A percentile compares a stretch with the other conserved stretches of the same genome.
These are phyloP conservation scores for Aurelia aurita DNA, from an alignment of 30 jellyfish, hydroid and myxozoan genomes.

Conservation along the genomic window DNA sequence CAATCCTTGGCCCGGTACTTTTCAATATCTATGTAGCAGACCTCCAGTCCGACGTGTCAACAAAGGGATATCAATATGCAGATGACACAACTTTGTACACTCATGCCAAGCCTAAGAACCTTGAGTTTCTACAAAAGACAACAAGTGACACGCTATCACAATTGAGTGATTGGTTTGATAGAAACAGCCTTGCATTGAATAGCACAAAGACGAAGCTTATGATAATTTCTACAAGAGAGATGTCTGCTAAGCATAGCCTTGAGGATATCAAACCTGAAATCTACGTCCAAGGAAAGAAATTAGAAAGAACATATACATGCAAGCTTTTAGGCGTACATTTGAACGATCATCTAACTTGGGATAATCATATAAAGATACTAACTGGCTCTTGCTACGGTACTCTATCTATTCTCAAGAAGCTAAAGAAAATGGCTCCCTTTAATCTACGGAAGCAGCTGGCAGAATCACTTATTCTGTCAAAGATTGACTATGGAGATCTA, in stretches of 20 bases:
- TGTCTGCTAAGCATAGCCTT: no score
- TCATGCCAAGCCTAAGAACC: slow-evolving; percentile 53
- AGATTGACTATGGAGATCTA: no score
- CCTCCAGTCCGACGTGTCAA: slow-evolving; percentile 26
- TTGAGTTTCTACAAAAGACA: not conserved
- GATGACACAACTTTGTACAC: slow-evolving; percentile 42
- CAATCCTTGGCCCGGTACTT: slow-evolving; percentile 59
- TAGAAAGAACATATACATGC: slow-evolving; percentile 53
- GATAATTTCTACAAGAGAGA: slow-evolving; percentile 38
- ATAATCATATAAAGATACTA: slow-evolving; percentile 46
- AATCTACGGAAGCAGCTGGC: slow-evolving; percentile 59
- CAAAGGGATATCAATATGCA: no score
- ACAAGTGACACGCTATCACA: slow-evolving; percentile 45
- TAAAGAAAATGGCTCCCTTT: slow-evolving; percentile 56
- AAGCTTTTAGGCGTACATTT: slow-evolving; percentile 53
- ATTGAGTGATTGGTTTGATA: slow-evolving; percentile 57
- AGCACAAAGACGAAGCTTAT: slow-evolving; percentile 50
- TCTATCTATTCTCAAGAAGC: not conserved
- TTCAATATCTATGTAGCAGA: no score
- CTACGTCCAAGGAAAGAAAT: slow-evolving; percentile 33
- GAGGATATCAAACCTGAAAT: slow-evolving; percentile 18
- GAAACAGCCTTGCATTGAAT: slow-evolving; percentile 62
- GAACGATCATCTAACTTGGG: slow-evolving; percentile 60
- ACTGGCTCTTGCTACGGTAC: slow-evolving; percentile 67
- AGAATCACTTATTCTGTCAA: no score